These are phyloP conservation scores for Ascaphus truei DNA, from an alignment of 2,113 vertebrate species.

Conservation along the genomic window DNA sequence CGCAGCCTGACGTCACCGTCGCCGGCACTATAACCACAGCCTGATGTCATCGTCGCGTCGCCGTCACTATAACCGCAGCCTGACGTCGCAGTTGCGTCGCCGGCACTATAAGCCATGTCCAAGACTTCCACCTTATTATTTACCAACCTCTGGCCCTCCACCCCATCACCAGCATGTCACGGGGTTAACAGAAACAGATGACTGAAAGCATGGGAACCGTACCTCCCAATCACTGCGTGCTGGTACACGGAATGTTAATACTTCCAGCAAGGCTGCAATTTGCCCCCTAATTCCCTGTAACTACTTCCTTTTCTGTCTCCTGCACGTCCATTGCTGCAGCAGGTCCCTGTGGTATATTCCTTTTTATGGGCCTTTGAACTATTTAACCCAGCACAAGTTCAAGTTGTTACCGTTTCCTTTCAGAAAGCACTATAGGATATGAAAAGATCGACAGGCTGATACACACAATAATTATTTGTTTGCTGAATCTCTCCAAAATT, in stretches of 20 bases:
- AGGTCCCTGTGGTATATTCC: slow-evolving; percentile 29
- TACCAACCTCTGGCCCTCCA: too few species aligned
- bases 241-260: slow-evolving; percentile 34
- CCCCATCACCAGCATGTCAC: too few species aligned
- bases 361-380: slow-evolving; percentile 51
- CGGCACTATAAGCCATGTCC: too few species aligned
- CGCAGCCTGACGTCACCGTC: too few species aligned
- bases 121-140: too few species aligned
- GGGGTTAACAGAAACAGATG: not conserved
- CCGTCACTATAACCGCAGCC: too few species aligned
- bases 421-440: slow-evolving; percentile 43
- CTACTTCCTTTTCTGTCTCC: slow-evolving; percentile 23
- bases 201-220: slow-evolving; percentile 8
- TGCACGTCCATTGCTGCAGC: slow-evolving; percentile 31
- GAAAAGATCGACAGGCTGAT: slow-evolving; percentile 57
- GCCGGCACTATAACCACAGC: too few species aligned
- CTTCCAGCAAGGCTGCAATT: slow-evolving; percentile 24
- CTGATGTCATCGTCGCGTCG: too few species aligned
- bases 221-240: not conserved
- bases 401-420: slow-evolving; percentile 51
- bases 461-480: slow-evolving; percentile 35
- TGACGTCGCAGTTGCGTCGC: too few species aligned
- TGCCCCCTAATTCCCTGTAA: slow-evolving; percentile 14
- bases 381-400: slow-evolving; percentile 41
- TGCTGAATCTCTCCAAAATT: too few species aligned